A percentile compares a stretch with the other conserved stretches of the same genome.
Evolutionary conservation across 2,888 invertebrate genomes (phyloP).

Genomic region (Ferdinandea cuprea): DNA sequence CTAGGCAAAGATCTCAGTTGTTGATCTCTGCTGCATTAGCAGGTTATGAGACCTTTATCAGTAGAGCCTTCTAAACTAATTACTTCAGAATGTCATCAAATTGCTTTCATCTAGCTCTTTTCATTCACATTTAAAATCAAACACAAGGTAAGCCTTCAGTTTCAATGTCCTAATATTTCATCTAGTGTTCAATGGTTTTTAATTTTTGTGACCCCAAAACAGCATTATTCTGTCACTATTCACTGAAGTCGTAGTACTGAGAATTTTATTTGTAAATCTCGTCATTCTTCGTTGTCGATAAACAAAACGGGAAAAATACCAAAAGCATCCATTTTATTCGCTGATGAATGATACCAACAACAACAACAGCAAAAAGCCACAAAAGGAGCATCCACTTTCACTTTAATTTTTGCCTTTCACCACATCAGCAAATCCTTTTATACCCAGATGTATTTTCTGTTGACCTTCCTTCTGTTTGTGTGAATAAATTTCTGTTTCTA

Average conservation of each 20-base stretch:
- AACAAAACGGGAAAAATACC: constrained; percentile 9
- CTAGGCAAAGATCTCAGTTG: too few relatives aligned
- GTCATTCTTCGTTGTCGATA: constrained; percentile 39
- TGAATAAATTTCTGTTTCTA: too few relatives aligned
- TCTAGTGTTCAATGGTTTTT: constrained; percentile 30
- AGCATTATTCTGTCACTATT: constrained; percentile 11
- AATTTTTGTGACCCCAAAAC: constrained; percentile 36
- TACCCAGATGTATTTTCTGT: constrained; percentile 7
- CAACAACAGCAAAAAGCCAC: constrained; percentile 11
- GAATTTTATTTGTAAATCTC: constrained; percentile 39
- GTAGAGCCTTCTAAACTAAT: too few relatives aligned
- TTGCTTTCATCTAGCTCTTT: too few relatives aligned
- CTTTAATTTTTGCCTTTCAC: constrained; percentile 44
- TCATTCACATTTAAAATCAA: too few relatives aligned
- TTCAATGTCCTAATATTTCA: not conserved
- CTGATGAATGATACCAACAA: constrained; percentile 41
- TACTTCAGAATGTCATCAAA: too few relatives aligned
- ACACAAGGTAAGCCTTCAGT: constrained; percentile 6
- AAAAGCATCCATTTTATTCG: constrained; percentile 37
- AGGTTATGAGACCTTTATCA: too few relatives aligned
- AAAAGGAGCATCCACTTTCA: constrained; percentile 22
- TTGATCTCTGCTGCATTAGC: too few relatives aligned
- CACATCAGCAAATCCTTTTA: constrained; percentile 65
- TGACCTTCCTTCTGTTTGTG: constrained; percentile 12
- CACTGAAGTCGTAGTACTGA: constrained; percentile 2